Percentiles rank a stretch among this genome's conserved stretches.
These are phyloP conservation scores for Serilophus lunatus DNA, from an alignment of 2,113 vertebrate genomes.

Conservation along the genomic window DNA sequence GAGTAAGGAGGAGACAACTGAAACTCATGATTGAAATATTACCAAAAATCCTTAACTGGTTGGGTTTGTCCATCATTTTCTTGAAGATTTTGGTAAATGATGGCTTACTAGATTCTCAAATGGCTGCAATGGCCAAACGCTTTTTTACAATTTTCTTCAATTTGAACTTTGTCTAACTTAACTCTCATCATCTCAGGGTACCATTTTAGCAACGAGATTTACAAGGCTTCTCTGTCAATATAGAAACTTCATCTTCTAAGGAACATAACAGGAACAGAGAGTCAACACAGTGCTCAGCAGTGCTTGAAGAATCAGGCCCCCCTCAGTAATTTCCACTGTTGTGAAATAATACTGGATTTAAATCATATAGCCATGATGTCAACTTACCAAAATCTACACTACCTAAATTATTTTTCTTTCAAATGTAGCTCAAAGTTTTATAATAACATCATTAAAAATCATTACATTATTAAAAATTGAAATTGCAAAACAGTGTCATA, in stretches of 20 bases:
- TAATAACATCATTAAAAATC: no score
- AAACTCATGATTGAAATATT: constrained; percentile 4
- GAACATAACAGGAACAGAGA: background rate
- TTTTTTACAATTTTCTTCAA: background rate
- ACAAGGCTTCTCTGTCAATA: background rate
- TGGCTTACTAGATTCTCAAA: background rate
- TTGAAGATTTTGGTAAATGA: background rate
- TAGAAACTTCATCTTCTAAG: background rate
- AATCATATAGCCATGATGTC: background rate
- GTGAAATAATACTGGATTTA: background rate
- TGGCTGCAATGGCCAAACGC: background rate
- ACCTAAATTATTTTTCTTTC: background rate
- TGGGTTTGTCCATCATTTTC: background rate
- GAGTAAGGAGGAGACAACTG: background rate
- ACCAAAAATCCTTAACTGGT: background rate
- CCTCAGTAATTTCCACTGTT: background rate
- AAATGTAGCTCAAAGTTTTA: background rate
- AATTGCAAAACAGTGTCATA: background rate
- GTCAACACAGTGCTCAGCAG: background rate
- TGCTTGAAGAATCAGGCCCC: background rate
- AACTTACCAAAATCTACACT: background rate
- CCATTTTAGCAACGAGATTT: background rate
- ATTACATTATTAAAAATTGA: background rate
- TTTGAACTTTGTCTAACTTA: constrained; percentile 19
- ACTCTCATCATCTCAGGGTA: background rate